Base-by-base conservation (phyloP, 2,888 invertebrate species). In the Drosophila tripunctata region DNA sequence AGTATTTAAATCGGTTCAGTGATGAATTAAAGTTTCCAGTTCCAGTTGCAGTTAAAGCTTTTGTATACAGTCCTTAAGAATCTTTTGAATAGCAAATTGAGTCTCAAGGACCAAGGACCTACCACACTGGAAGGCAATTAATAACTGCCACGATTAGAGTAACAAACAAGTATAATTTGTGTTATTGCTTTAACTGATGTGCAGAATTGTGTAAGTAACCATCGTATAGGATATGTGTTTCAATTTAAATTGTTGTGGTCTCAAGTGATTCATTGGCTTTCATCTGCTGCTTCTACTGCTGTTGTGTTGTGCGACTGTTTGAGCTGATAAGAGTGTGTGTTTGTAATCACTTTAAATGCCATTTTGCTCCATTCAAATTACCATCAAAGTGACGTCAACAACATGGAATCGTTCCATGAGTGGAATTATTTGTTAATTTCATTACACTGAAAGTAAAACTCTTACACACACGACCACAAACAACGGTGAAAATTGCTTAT, bases 351-450 rank as follows among this genome's bases (percentile, higher is more conserved):
- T 67, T 86, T 57, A 71, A 83, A 83, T 83, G 67, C 48, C 81
- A 72, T 74, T 81, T 67, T 66, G 50, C 56, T 48, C 74, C 75
- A 84, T 74, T 84, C 60, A 88, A 83, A 88, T 87, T 83, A 75
- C 69, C 78, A 84, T 84, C 78, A 87, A 87, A 83, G 80, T 67
- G 68, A 69, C 60, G 70, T 61, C 64, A 74, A 52, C 64, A 62
- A 69, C 72, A 56, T 43, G 58, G 43, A 67, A 65, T 65, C 63
- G 60, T 64, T 65, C 62, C 65, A 64, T 44, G 67, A 69, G 75
- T 52, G 60, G 67, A 80, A 81, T 82, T 79, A 88, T 81, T 87
- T 88, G 87, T 80, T 83, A 88, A 83, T 88, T 88, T 83, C 69
- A 88, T 87, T 77, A 77, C 58, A 60, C 48, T 40, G n/a, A 66